Base-by-base conservation (phyloP, 2,113 vertebrate genomes). In the Bos indicus region DNA sequence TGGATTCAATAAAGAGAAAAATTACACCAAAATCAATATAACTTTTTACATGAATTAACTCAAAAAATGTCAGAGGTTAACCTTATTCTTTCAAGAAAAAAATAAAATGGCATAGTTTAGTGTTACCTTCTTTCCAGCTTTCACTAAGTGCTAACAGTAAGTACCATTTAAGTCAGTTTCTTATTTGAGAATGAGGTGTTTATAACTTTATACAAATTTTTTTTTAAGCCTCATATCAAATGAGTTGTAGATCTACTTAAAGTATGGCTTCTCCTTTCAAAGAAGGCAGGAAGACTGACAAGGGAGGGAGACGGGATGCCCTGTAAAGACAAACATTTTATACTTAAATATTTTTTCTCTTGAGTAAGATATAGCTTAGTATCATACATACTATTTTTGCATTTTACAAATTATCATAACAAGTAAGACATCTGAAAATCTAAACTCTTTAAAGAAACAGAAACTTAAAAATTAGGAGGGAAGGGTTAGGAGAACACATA, bases 201-300 rank as follows among this genome's bases (percentile, higher is more conserved):
- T 97, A 91, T 96, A 98, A 98, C 97, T 98, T 95, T 90, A 71
- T 91, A 2, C 60, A 95, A 57, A 17, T 15, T 62, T 28, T 71
- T 74, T 71, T 36, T 77, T 77, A 57, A 88, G 43, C 43, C 97
- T 99, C 99, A 99, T 98, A 99, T 98, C 96, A 99, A 99, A 98
- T 99, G 99, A 91, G 99, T 99, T 97, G 99, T 99, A 21, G 99
- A 99, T 91, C 99, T 99, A 97, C 99, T 99, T 97, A 99, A 99
- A 0, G 99, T 99, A 97, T 99, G 99, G 98, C 99, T 99, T 98
- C 99, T 99, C 93, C 98, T 99, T 98, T 99, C 99, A 98, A 99
- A 99, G 98, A 99, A 96, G 17, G 99, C 99, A 3, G 99, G 98
- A 96, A 99, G 99, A 86, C 98, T 99, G 98, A 99, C 98, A 99